Evolutionary conservation across 64 coral and sea anemone species (phyloP).

Genomic region (Montipora sp.): DNA sequence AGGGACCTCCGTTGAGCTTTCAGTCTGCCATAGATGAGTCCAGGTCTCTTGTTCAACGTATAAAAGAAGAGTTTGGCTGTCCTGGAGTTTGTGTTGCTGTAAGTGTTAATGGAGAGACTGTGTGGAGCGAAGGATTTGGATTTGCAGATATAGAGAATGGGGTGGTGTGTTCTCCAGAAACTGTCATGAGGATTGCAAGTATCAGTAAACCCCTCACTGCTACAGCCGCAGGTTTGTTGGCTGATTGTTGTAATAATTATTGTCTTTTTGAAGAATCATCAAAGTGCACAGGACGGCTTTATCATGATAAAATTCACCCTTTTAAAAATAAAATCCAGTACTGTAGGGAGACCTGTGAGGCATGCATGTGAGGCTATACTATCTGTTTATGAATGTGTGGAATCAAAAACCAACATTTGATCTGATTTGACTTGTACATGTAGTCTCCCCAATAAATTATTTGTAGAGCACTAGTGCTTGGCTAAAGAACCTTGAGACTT

Average conservation of each 20-base stretch:
- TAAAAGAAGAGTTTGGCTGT: conserved; percentile 84
- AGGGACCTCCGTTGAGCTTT: conserved; percentile 7
- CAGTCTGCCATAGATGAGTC: conserved; percentile 72
- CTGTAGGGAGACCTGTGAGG: too few species aligned
- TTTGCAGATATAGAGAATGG: conserved; percentile 94
- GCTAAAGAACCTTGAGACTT: too few species aligned
- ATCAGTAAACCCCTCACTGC: conserved; percentile 97
- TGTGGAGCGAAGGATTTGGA: conserved; percentile 96
- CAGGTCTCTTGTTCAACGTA: conserved; percentile 51
- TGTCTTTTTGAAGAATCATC: not conserved
- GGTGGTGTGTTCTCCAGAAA: conserved; percentile 76
- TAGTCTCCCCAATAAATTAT: too few species aligned
- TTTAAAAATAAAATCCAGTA: too few species aligned
- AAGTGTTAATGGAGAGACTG: conserved; percentile 83
- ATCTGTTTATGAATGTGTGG: too few species aligned
- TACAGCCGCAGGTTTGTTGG: conserved; percentile 76
- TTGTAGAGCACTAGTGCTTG: too few species aligned
- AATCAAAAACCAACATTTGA: too few species aligned
- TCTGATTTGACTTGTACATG: too few species aligned
- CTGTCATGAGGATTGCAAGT: conserved; percentile 98
- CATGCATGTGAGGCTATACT: too few species aligned
- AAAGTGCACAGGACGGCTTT: too few species aligned
- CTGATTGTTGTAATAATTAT: not conserved
- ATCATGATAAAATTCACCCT: too few species aligned
- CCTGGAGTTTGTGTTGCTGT: conserved; percentile 82